Conservation (phyloP, 2,113 vertebrate species). For the Pelvicachromis taeniatus region DNA sequence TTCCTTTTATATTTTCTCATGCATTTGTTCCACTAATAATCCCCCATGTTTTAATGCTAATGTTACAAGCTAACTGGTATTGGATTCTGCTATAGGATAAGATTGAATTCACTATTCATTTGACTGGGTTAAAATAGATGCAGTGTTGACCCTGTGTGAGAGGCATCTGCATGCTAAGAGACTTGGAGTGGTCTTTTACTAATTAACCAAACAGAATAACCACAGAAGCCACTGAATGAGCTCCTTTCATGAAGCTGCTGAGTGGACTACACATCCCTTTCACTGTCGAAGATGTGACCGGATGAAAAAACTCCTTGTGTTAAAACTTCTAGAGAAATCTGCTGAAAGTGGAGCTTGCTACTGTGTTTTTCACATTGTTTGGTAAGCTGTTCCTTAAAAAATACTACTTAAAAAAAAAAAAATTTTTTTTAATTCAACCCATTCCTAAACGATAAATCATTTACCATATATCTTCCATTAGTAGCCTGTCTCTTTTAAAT, state of each 20-base stretch:
- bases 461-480: no score
- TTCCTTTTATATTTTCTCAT: not conserved
- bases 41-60: not conserved
- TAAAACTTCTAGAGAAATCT: not conserved
- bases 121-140: slow-evolving; percentile 4
- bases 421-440: not conserved
- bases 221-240: slow-evolving; percentile 43
- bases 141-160: slow-evolving; percentile 8
- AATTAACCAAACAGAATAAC: slow-evolving; percentile 49
- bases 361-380: not conserved
- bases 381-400: not conserved
- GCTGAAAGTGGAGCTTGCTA: not conserved
- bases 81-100: not conserved
- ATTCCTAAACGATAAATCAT: not conserved
- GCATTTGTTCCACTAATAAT: not conserved
- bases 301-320: slow-evolving; percentile 3
- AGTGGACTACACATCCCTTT: slow-evolving; percentile 16
- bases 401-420: not conserved
- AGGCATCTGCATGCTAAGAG: slow-evolving; percentile 58
- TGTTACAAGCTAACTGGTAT: not conserved
- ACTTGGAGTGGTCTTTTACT: slow-evolving; percentile 39
- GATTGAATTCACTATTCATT: not conserved
- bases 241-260: slow-evolving; percentile 52
- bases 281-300: not conserved
- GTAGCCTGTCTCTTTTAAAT: no score